Evolutionary conservation across 2,797 vertebrate species (phyloP), one percentile per base, ranked within the genome.

Genomic region (Chaenodraco wilsoni): DNA sequence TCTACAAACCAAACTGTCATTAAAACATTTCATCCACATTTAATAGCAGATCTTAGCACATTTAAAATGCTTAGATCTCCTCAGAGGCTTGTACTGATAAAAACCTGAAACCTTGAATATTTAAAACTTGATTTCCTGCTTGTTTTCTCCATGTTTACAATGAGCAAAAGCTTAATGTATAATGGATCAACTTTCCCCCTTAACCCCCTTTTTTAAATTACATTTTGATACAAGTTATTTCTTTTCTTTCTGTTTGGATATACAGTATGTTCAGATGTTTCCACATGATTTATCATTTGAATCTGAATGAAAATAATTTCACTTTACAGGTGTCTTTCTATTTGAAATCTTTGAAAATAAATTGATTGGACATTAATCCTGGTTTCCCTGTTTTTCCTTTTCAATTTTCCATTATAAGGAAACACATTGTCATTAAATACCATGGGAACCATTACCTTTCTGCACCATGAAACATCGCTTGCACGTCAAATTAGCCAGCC

Each of bases 261-360:
- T 27, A n/a, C 5, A n/a, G 2, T 51, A 55, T 58, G 2, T 6
- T 33, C n/a, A 58, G 9, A 41, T 31, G 60, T 72, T 46, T 43
- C 16, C 15, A 31, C 16, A 9, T 46, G 45, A 54, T 46, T 37
- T 56, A 4, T 13, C 51, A 3, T 72, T 49, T 71, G 15, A 4
- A 21, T 75, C 60, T 58, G 51, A 45, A 37, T 52, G 7, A 69
- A 5, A 14, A 72, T 58, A 16, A 64, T 74, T 79, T 80, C 61
- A 52, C 40, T 58, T 72, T 5, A 46, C 65, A 54, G 23, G 1
- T 49, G 8, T 14, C 27, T 27, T 27, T 27, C 27, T 27, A 27
- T 27, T 4, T 27, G 27, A 27, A 27, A 27, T 27, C 27, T 27
- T 27, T 27, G 27, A 27, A 27, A 27, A 27, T 27, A 27, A 27